These are phyloP conservation scores for Penelope pileata DNA, from an alignment of 2,113 vertebrate species.

Conservation along the genomic window DNA sequence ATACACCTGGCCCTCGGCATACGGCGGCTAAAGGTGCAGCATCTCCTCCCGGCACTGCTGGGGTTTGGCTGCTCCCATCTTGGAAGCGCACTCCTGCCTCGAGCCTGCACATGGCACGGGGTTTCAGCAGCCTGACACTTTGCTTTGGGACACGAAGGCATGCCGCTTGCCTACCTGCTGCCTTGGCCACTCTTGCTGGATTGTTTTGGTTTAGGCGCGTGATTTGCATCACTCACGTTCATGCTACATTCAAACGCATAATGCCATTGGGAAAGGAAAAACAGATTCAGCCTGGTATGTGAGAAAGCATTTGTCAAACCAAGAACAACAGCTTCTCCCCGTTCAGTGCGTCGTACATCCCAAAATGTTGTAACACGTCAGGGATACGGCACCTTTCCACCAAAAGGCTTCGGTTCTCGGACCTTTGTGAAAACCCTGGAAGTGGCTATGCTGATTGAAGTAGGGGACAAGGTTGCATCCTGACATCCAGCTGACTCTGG, in stretches of 20 bases:
- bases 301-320: constrained; percentile 8
- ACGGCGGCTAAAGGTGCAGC: constrained; percentile 40
- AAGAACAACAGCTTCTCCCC: not conserved
- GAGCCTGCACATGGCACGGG: not conserved
- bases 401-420: not conserved
- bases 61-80: not conserved
- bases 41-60: constrained; percentile 21
- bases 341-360: not conserved
- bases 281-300: not conserved
- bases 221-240: not conserved
- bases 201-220: not conserved
- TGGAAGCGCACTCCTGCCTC: not conserved
- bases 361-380: not conserved
- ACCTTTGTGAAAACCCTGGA: constrained; percentile 27
- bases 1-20: constrained; percentile 32
- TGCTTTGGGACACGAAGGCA: not conserved
- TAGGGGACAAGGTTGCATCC: not conserved
- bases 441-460: not conserved
- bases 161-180: not conserved
- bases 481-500: constrained; percentile 55
- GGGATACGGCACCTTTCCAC: constrained; percentile 68
- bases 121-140: not conserved
- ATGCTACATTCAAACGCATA: not conserved
- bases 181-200: not conserved
- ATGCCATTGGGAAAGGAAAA: not conserved